A percentile compares a stretch with the other conserved stretches of the same genome.
Conservation (phyloP, 2,113 vertebrate species). For the Chitala chitala region DNA sequence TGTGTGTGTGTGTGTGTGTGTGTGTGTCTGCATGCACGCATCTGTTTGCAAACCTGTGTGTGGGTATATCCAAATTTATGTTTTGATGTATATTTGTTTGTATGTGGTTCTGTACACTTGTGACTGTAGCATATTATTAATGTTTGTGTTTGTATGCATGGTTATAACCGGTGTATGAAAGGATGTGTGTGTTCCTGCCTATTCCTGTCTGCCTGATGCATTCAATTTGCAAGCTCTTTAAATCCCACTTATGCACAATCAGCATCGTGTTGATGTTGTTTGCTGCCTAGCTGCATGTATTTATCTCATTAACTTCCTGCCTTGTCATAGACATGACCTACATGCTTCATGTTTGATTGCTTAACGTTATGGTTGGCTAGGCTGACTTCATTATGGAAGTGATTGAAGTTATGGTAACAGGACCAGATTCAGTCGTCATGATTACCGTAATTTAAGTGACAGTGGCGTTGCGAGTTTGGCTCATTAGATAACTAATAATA, state of each 20-base stretch:
- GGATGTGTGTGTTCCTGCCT: constrained; percentile 3
- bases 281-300: constrained; percentile 45
- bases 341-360: not conserved
- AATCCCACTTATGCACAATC: constrained; percentile 44
- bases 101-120: constrained; percentile 26
- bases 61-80: constrained; percentile 8
- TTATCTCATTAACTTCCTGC: constrained; percentile 56
- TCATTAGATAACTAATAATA: not conserved
- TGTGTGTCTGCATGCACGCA: constrained; percentile 8
- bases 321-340: constrained; percentile 29
- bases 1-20: not conserved
- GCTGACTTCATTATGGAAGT: not conserved
- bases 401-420: not conserved
- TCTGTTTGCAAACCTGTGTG: no score
- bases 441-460: constrained; percentile 3
- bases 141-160: no score
- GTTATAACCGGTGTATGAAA: not conserved
- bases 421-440: not conserved
- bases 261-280: constrained; percentile 44
- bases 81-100: constrained; percentile 22
- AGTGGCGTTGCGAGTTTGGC: not conserved
- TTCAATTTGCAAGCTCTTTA: constrained; percentile 40
- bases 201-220: constrained; percentile 39
- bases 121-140: no score
- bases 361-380: not conserved